A percentile compares a stretch with the other conserved stretches of the same genome.
Conservation (phyloP, 2,113 vertebrate species). For the Rhynchopsitta pachyrhyncha region DNA sequence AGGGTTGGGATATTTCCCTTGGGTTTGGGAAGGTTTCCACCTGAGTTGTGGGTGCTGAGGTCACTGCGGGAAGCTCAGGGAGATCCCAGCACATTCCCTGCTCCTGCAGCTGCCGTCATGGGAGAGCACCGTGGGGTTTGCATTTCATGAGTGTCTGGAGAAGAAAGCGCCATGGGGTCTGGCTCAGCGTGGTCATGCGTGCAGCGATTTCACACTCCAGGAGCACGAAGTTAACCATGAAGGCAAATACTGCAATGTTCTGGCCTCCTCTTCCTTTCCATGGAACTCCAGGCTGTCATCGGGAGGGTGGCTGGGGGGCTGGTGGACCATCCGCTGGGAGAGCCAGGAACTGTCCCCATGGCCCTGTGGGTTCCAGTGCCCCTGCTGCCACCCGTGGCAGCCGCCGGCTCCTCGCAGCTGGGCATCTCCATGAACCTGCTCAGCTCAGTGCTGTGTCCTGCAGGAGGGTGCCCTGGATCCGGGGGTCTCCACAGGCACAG, state of each 20-base stretch:
- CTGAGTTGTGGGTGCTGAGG: background rate
- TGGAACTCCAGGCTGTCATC: background rate
- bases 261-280: background rate
- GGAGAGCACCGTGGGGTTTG: background rate
- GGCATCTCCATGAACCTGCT: constrained; percentile 53
- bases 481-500: constrained; percentile 13
- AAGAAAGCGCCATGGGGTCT: background rate
- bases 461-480: constrained; percentile 59
- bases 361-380: background rate
- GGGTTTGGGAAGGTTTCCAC: background rate
- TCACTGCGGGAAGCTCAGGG: background rate
- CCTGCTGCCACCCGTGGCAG: constrained; percentile 30
- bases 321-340: constrained; percentile 36
- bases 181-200: rapidly evolving
- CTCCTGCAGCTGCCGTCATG: background rate
- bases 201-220: background rate
- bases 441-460: constrained; percentile 38
- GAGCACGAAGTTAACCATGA: background rate
- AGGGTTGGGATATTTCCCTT: background rate
- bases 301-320: constrained; percentile 23
- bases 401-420: constrained; percentile 57
- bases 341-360: background rate
- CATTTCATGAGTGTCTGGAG: background rate
- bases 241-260: background rate
- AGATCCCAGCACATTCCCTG: background rate